Evolutionary conservation across 92 coral and sea anemone genomes (phyloP), one percentile per base, ranked within the genome.

Genomic region (Umimayanthus chanpuru): DNA sequence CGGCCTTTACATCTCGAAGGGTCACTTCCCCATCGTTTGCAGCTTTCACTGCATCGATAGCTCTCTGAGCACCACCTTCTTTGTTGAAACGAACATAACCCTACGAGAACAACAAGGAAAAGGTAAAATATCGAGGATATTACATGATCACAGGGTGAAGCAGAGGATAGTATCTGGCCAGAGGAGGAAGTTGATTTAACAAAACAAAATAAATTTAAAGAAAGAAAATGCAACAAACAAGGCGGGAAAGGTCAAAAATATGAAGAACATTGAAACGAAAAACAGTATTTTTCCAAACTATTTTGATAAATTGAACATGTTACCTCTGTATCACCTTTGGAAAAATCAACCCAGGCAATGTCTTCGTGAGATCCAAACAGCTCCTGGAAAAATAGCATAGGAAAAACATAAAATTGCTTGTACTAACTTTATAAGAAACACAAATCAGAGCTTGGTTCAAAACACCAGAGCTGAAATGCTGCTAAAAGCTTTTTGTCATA

Each of bases 51-150:
- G 97, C 96, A 85, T 95, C 96, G 71, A 96, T 77, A 47, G 94
- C 96, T 43, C 94, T 90, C 89, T 96, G 95, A 8, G 98, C 99
- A 4, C 92, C 99, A 7, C 94, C 98, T 72, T 90, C 96, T 3
- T 87, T 91, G 18, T 86, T 40, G 81, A 92, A 96, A 18, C 99
- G 96, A 81, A 96, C 77, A 67, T 85, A 87, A 10, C 99, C 99
- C 99, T 96, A 41, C 1, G 28, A 7, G 53, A 11, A 15, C 18
- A 49, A 44, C 8, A 77, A 65, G 66, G 38, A 25, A 47, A 50
- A 11, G 79, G 47, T 4, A 29, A 5, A 7, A 38, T 20, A 76
- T 38, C 29, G 2, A 77, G 61, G 61, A 4, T 7, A 47, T 6
- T 28, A 8, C 18, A 71, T 30, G 39, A 28, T 15, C 18, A 9